Evolutionary conservation across 2,888 invertebrate genomes (phyloP), one percentile per base, ranked within the genome.

Genomic region (Mimumesa dahlbomi): DNA sequence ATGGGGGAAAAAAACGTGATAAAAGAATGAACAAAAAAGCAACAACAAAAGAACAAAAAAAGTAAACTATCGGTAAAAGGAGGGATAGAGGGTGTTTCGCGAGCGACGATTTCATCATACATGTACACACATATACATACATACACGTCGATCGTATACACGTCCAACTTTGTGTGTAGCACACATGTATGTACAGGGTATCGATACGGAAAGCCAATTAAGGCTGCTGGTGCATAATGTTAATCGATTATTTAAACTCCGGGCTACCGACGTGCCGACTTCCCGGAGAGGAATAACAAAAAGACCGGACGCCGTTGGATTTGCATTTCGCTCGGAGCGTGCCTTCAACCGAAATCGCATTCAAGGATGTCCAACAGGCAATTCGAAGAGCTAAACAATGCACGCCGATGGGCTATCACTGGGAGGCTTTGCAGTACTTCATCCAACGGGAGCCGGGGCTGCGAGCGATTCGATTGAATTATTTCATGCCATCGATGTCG

Each of bases 391-490:
- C 61, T 61, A 67, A 75, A 72, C 72, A 69, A 78, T 66, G 61
- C 72, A 31, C 61, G 46, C 29, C 61, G 71, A 72, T 64, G 66
- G 70, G 59, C 71, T 79, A 73, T 73, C 75, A 64, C 65, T 58
- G 22, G 25, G 40, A 54, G 64, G 42, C 56, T 21, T 58, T 59
- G 43, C 61, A 57, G 61, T 58, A 49, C 64, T 70, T 73, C 67
- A 64, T 73, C 63, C 36, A 36, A 42, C 56, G 48, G 18, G 64
- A 38, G n/a, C n/a, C n/a, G n/a, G 25, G 38, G 58, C 36, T 64
- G 40, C 61, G 56, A 67, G 58, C 64, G 72, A 63, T 70, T 68
- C 77, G 75, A 80, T 80, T 80, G 81, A 80, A 80, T 80, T 80
- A 81, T 81, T 81, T 81, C 81, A 63, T 79, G 79, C 68, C 73